These are phyloP conservation scores for Sepiola atlantica DNA, from an alignment of 2,888 invertebrate genomes.

Conservation along the genomic window DNA sequence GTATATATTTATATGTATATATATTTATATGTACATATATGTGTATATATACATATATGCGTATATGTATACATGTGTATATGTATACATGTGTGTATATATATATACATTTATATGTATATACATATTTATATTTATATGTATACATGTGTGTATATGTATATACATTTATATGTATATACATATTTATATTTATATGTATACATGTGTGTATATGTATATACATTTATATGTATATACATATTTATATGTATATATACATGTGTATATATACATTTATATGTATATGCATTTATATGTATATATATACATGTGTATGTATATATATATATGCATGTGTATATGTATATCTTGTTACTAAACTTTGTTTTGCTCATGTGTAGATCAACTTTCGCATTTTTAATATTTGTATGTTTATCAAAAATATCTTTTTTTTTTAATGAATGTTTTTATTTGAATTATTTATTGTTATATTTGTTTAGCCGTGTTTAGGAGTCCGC, in stretches of 20 bases:
- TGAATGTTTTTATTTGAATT: no score
- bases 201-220: not conserved
- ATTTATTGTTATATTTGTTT: no score
- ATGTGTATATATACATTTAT: not conserved
- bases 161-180: not conserved
- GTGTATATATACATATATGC: not conserved
- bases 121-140: not conserved
- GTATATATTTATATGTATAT: not conserved
- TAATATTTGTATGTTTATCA: no score
- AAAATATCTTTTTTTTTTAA: no score
- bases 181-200: not conserved
- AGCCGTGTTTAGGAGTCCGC: no score
- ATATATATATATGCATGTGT: not conserved
- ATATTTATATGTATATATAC: not conserved
- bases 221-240: not conserved
- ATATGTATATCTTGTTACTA: constrained; percentile 33
- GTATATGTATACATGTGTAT: no score
- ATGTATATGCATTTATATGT: not conserved
- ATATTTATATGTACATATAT: not conserved
- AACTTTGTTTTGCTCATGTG: constrained; percentile 24
- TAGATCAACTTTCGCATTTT: not conserved
- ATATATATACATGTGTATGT: not conserved
- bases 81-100: not conserved
- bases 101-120: not conserved
- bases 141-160: not conserved